Percentiles rank a stretch among this genome's conserved stretches.
phyloP scores from a whole-genome alignment of 1,140 invertebrate species.

The Brachionus plicatilis region DNA sequence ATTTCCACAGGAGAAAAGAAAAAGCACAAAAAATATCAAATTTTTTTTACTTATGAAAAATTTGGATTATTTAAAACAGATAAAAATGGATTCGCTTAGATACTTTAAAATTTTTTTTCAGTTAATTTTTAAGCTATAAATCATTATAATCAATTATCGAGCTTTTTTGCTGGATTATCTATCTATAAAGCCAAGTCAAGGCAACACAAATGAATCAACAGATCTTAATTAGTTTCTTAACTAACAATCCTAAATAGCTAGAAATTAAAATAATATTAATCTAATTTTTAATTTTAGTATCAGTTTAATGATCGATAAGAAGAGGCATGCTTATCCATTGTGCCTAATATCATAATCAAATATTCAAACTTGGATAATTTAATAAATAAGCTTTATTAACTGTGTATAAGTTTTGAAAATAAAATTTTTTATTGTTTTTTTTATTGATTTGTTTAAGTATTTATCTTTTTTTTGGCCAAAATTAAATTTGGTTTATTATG shows the following conservation, averaged over 20 bases:
- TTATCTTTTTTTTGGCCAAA: background rate
- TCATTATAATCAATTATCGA: background rate
- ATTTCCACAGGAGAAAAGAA: too few relatives aligned
- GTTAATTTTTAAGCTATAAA: background rate
- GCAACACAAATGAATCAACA: background rate
- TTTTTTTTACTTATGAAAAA: too few relatives aligned
- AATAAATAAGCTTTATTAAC: background rate
- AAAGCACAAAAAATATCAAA: too few relatives aligned
- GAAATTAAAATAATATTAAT: background rate
- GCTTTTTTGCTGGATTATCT: background rate
- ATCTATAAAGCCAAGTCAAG: background rate
- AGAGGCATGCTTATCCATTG: background rate
- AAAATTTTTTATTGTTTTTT: background rate
- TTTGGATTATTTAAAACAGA: too few relatives aligned
- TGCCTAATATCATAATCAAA: background rate
- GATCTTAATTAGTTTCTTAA: background rate
- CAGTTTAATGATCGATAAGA: background rate
- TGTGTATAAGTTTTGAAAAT: background rate
- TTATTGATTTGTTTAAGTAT: background rate
- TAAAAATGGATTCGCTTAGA: too few relatives aligned
- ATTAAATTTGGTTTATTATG: background rate
- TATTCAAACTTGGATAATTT: background rate
- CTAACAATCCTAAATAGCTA: background rate
- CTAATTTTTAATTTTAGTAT: background rate
- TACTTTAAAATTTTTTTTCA: background rate